phyloP scores from a whole-genome alignment of 2,113 vertebrate genomes.

The Triplophysa dalaica region DNA sequence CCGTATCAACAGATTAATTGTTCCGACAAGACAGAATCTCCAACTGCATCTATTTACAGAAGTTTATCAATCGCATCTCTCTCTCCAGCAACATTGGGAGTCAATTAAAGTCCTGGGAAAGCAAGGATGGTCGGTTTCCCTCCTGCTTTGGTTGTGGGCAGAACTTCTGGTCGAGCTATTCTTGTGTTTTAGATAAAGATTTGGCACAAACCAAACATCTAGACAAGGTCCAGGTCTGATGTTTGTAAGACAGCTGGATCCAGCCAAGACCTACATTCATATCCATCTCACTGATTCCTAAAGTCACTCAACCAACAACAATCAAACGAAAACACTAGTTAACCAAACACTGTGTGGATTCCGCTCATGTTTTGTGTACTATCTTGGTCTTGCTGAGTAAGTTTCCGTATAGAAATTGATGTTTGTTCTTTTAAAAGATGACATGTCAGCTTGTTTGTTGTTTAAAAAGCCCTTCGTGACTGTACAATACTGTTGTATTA shows the following conservation, averaged over 20 bases:
- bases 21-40: slow-evolving; percentile 16
- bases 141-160: neutral
- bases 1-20: neutral
- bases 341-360: slow-evolving; percentile 54
- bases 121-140: slow-evolving; percentile 14
- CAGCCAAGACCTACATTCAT: slow-evolving; percentile 31
- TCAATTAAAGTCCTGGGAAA: slow-evolving; percentile 27
- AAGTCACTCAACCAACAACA: neutral
- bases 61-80: slow-evolving; percentile 2
- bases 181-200: slow-evolving; percentile 15
- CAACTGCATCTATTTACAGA: slow-evolving; percentile 12
- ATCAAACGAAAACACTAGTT: neutral
- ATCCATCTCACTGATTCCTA: slow-evolving; percentile 10
- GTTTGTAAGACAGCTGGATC: slow-evolving; percentile 11
- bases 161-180: slow-evolving; percentile 4
- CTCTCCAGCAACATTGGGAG: slow-evolving; percentile 25
- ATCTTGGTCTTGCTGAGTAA: neutral
- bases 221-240: slow-evolving; percentile 3
- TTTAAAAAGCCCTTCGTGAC: no score
- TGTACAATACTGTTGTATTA: no score
- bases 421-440: no score
- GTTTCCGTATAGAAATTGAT: no score
- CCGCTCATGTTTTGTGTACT: neutral
- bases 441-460: no score
- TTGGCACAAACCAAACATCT: slow-evolving; percentile 7